Evolutionary conservation across 92 coral and sea anemone species (phyloP).

Genomic region (Phenganax subtilis): DNA sequence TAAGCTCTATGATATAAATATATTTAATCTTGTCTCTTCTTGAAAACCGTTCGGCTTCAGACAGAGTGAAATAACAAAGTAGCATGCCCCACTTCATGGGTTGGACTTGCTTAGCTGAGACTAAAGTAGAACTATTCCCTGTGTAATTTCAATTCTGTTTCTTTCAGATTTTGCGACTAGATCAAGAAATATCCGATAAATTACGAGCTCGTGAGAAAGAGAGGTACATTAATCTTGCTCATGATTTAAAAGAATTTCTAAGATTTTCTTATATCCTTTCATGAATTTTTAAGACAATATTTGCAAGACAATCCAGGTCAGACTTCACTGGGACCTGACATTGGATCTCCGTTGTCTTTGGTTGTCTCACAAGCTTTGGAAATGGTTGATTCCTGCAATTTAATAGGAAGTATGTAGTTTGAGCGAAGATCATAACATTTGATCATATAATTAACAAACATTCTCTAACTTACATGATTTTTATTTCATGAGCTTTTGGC

Average conservation of each 20-base stretch:
- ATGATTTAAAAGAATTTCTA: not conserved
- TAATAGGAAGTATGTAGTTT: constrained; percentile 20
- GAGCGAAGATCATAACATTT: not conserved
- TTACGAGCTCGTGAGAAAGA: constrained; percentile 59
- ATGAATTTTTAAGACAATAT: not conserved
- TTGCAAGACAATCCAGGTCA: not conserved
- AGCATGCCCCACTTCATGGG: not conserved
- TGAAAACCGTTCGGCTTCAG: not conserved
- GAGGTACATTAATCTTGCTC: constrained; percentile 31
- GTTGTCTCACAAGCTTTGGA: constrained; percentile 34
- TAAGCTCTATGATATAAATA: too few relatives aligned
- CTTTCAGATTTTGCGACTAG: constrained; percentile 67
- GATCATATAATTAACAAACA: not conserved
- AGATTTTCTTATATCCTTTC: not conserved
- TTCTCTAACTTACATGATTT: too few relatives aligned
- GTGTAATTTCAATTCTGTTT: not conserved
- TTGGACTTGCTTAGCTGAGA: too few relatives aligned
- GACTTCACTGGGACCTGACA: not conserved
- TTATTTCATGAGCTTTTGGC: too few relatives aligned
- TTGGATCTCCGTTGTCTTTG: constrained; percentile 9
- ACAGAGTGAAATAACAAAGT: too few relatives aligned
- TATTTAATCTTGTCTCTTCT: not conserved
- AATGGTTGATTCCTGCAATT: constrained; percentile 30
- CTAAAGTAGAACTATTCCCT: not conserved
- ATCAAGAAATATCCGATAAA: constrained; percentile 59